phyloP scores from a whole-genome alignment of 2,888 invertebrate species.

The Polietes domitor region DNA sequence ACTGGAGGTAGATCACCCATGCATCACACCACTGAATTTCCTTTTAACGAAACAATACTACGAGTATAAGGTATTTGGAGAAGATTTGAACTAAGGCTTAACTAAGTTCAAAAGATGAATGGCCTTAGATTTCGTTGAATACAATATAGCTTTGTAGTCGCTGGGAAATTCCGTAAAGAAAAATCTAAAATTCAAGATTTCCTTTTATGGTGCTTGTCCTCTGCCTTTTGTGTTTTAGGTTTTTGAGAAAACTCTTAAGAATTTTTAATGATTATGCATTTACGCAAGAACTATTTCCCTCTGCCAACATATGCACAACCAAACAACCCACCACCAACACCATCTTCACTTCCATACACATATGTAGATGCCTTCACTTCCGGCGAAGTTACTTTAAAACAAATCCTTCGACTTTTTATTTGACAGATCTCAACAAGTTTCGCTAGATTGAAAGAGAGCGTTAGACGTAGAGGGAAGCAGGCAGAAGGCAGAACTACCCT shows the following conservation, averaged over 20 bases:
- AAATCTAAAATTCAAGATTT: conserved; percentile 26
- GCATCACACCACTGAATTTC: not conserved
- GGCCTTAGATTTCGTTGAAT: conserved; percentile 6
- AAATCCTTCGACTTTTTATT: conserved; percentile 48
- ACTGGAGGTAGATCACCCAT: not conserved
- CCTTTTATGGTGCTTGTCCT: not conserved
- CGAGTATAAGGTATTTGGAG: not conserved
- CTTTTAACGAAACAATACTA: not conserved
- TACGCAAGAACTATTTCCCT: conserved; percentile 32
- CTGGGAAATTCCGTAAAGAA: not conserved
- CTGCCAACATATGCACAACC: not conserved
- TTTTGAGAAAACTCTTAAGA: conserved; percentile 2
- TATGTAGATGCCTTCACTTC: conserved; percentile 44
- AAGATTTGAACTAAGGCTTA: conserved; percentile 1
- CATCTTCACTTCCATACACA: not conserved
- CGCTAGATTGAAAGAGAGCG: conserved; percentile 3
- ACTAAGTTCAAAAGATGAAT: conserved; percentile 28
- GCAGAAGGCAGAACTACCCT: conserved; percentile 20
- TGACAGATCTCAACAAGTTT: conserved; percentile 60
- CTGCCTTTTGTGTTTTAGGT: not conserved
- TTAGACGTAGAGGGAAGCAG: not conserved
- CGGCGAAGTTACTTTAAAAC: conserved; percentile 38
- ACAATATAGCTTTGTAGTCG: conserved; percentile 1
- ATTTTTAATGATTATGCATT: conserved; percentile 29
- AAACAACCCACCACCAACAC: not conserved